These are phyloP conservation scores for Pantherophis alleghaniensis DNA, from an alignment of 2,797 vertebrate genomes.

Conservation along the genomic window DNA sequence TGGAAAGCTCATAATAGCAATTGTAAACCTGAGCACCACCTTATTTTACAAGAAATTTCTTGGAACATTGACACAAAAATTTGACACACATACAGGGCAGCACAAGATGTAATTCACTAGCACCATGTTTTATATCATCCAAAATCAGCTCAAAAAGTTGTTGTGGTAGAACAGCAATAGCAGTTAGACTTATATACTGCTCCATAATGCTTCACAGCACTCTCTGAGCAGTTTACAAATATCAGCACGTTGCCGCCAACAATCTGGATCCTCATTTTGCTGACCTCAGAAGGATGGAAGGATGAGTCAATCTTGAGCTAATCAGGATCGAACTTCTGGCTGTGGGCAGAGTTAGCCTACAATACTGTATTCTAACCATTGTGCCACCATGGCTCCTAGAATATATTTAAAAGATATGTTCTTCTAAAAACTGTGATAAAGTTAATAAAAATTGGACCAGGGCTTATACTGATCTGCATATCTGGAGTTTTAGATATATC, in stretches of 20 bases:
- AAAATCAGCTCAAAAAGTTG: neutral
- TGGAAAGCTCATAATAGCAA: neutral
- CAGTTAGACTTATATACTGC: too few species aligned
- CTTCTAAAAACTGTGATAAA: neutral
- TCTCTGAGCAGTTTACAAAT: too few species aligned
- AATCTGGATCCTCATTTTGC: too few species aligned
- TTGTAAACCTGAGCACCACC: neutral
- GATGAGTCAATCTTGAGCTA: too few species aligned
- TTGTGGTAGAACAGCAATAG: neutral
- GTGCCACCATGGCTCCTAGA: neutral
- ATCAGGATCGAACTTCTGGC: too few species aligned
- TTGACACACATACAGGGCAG: neutral
- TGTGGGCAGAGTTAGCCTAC: too few species aligned
- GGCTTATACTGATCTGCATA: neutral
- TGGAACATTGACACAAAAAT: neutral
- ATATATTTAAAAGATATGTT: neutral
- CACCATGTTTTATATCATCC: neutral
- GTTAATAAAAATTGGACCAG: neutral
- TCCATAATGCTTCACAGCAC: too few species aligned
- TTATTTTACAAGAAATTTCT: neutral
- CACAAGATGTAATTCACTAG: neutral
- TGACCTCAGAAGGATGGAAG: too few species aligned
- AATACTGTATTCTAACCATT: too few species aligned
- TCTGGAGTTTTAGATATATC: neutral
- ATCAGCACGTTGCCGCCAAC: too few species aligned